Evolutionary conservation across 1,140 invertebrate genomes (phyloP), one percentile per base, ranked within the genome.

Genomic region (Tribolium castaneum): DNA sequence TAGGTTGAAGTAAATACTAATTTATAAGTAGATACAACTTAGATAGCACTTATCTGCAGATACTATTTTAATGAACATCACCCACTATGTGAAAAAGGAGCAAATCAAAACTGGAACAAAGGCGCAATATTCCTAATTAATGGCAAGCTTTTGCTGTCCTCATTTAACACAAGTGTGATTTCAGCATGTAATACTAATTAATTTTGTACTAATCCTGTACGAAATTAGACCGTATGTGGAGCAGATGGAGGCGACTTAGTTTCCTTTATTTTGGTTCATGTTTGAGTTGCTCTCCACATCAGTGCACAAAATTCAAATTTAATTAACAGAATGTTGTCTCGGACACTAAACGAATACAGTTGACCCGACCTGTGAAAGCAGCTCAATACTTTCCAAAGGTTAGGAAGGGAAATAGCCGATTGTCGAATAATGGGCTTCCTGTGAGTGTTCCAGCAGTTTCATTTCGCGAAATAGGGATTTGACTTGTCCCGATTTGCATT

Each of bases 231-330:
- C 30, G 59, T 35, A 66, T 35, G 30, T 66, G 22, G 59, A 66
- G n/a, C 59, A 66, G 25, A 35, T 66, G 59, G 59, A 39, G 35
- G 2, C 59, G 14, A 30, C 59, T 59, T 22, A 66, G 10, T 66
- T 66, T 66, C 59, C 59, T 66, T 66, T 66, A 66, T 66, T 66
- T 35, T 66, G 12, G 25, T 12, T n/a, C 30, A 35, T n/a, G 59
- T 66, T 12, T 19, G 14, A 16, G n/a, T 19, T 13, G 25, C 19
- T 62, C 22, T 66, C 59, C 59, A 66, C 59, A 66, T 66, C 59
- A 66, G 59, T 66, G 59, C 59, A 66, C 59, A 66, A 66, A 66
- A 66, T 66, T 66, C 59, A 66, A 66, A 66, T 66, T 66, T 66
- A 66, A 66, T 66, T 66, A 66, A 30, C 30, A 30, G 59, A 66